phyloP scores from a whole-genome alignment of 2,113 vertebrate species.

The Thunnus maccoyii region DNA sequence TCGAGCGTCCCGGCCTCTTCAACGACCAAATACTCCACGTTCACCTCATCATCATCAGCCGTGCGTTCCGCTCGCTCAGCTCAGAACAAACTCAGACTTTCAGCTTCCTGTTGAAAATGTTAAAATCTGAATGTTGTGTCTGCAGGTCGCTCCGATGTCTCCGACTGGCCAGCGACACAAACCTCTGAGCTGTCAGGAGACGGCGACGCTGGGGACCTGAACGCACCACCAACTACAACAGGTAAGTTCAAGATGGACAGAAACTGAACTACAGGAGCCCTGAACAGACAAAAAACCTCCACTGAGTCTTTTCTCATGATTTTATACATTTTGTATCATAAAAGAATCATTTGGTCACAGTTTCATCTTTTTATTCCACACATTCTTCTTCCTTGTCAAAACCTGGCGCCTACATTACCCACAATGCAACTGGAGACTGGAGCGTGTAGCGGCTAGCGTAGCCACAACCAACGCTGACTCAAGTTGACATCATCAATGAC shows the following conservation, averaged over 20 bases:
- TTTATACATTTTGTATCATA: background rate
- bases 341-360: background rate
- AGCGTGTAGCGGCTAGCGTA: too few species aligned
- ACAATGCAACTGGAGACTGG: too few species aligned
- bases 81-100: background rate
- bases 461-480: too few species aligned
- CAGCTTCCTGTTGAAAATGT: background rate
- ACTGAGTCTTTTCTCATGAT: too few species aligned
- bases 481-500: too few species aligned
- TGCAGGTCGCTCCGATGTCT: constrained; percentile 19
- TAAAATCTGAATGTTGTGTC: too few species aligned
- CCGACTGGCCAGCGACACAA: background rate
- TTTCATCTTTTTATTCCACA: too few species aligned
- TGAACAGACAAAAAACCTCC: too few species aligned
- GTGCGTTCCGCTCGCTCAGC: constrained; percentile 44
- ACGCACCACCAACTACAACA: background rate
- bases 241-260: background rate
- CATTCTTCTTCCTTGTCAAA: too few species aligned
- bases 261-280: background rate
- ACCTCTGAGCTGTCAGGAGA: background rate
- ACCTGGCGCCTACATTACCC: background rate
- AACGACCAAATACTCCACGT: constrained; percentile 74
- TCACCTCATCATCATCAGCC: constrained; percentile 68
- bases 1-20: constrained; percentile 78
- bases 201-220: background rate